A percentile compares a stretch with the other conserved stretches of the same genome.
Conservation (phyloP, 2,797 vertebrate genomes). For the Rhabdomys pumilio region DNA sequence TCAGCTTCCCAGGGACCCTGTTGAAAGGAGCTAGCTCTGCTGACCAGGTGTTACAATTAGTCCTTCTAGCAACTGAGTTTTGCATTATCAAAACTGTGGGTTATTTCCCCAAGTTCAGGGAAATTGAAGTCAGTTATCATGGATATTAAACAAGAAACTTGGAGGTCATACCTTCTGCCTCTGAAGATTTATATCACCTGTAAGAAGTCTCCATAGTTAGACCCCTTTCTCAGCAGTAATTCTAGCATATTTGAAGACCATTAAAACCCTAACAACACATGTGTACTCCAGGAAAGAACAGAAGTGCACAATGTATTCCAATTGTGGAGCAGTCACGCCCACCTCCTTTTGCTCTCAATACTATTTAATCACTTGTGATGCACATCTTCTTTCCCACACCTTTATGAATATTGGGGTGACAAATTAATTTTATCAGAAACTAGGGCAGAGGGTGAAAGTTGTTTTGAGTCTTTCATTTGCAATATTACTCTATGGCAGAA, state of each 20-base stretch:
- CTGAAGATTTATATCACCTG: background rate
- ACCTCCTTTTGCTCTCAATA: background rate
- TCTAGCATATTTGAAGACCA: background rate
- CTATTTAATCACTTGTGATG: background rate
- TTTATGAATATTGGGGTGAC: background rate
- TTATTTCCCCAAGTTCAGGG: background rate
- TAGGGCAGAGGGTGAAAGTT: background rate
- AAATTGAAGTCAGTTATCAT: background rate
- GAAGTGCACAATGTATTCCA: background rate
- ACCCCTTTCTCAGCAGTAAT: background rate
- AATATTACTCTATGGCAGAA: conserved; percentile 38
- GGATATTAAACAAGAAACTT: background rate
- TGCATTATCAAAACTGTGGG: background rate
- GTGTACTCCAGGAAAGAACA: background rate
- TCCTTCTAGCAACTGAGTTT: background rate
- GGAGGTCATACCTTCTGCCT: background rate
- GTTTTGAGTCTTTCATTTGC: background rate
- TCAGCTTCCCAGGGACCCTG: background rate
- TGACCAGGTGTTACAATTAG: background rate
- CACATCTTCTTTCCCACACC: background rate
- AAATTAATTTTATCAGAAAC: conserved; percentile 62
- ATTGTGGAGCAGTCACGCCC: background rate
- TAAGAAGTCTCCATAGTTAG: background rate
- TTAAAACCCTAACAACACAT: background rate
- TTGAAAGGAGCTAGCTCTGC: background rate